phyloP scores from a whole-genome alignment of 2,888 invertebrate species.

The Anorthoa munda region DNA sequence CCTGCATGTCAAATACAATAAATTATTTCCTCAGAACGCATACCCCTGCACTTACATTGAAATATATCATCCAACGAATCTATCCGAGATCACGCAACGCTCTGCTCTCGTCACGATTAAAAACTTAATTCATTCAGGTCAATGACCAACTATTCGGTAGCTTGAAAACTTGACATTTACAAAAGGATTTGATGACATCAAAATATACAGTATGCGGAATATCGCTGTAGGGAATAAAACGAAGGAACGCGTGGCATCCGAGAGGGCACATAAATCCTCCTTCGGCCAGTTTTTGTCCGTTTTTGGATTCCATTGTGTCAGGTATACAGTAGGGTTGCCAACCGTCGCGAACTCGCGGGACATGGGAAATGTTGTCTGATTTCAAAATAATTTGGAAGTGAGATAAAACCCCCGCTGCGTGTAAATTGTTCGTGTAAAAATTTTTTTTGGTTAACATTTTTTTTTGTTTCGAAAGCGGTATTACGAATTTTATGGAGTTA shows the following conservation, averaged over 20 bases:
- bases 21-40: constrained; percentile 19
- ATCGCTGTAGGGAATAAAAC: constrained; percentile 59
- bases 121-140: constrained; percentile 61
- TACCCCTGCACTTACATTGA: constrained; percentile 25
- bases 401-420: constrained; percentile 55
- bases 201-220: constrained; percentile 64
- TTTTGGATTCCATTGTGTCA: constrained; percentile 85
- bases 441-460: constrained; percentile 5
- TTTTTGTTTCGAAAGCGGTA: constrained; percentile 17
- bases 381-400: constrained; percentile 55
- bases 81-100: constrained; percentile 39
- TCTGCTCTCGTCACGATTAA: constrained; percentile 39
- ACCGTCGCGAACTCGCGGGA: constrained; percentile 42
- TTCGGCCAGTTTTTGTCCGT: constrained; percentile 79
- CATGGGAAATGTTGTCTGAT: constrained; percentile 53
- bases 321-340: constrained; percentile 77
- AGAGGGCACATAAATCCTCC: constrained; percentile 77
- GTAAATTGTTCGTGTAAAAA: constrained; percentile 50
- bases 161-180: constrained; percentile 61
- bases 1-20: constrained; percentile 39
- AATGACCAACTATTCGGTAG: constrained; percentile 66
- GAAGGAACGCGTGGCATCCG: constrained; percentile 67
- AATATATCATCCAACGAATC: constrained; percentile 38
- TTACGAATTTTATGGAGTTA: constrained; percentile 11
- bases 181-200: constrained; percentile 69